A percentile compares a stretch with the other conserved stretches of the same genome.
These are phyloP conservation scores for Micropoecilia bifurca DNA, from an alignment of 2,797 vertebrate species.

Conservation along the genomic window DNA sequence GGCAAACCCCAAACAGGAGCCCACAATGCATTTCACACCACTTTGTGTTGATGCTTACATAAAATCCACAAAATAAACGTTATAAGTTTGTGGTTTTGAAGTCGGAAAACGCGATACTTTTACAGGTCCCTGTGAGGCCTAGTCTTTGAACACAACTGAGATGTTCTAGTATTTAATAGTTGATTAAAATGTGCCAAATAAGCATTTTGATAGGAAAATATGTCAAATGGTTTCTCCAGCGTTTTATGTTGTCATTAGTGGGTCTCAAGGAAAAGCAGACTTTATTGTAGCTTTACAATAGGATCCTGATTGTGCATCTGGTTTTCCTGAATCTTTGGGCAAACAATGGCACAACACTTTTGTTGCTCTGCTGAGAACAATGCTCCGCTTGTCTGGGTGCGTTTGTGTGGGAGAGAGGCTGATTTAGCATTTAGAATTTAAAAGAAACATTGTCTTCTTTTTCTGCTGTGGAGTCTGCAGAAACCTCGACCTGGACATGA, in stretches of 20 bases:
- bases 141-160: not conserved
- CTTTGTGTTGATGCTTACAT: not conserved
- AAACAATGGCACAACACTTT: conserved; percentile 31
- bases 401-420: not conserved
- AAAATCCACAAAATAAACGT: not conserved
- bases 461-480: not conserved
- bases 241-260: not conserved
- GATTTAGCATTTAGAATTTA: conserved; percentile 14
- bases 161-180: not conserved
- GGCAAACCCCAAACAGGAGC: not conserved
- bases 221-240: not conserved
- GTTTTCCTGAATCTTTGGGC: conserved; percentile 7
- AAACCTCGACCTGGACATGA: not conserved
- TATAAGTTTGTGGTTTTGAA: not conserved
- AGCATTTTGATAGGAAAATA: not conserved
- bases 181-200: not conserved
- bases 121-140: not conserved
- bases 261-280: not conserved
- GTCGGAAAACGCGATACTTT: not conserved
- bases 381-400: not conserved
- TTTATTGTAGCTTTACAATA: conserved; percentile 2
- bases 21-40: not conserved
- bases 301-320: conserved; percentile 2
- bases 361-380: conserved; percentile 37
- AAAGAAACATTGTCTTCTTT: not conserved